Evolutionary conservation across 1,140 invertebrate species (phyloP).

Genomic region (Cheumatopsyche charites): DNA sequence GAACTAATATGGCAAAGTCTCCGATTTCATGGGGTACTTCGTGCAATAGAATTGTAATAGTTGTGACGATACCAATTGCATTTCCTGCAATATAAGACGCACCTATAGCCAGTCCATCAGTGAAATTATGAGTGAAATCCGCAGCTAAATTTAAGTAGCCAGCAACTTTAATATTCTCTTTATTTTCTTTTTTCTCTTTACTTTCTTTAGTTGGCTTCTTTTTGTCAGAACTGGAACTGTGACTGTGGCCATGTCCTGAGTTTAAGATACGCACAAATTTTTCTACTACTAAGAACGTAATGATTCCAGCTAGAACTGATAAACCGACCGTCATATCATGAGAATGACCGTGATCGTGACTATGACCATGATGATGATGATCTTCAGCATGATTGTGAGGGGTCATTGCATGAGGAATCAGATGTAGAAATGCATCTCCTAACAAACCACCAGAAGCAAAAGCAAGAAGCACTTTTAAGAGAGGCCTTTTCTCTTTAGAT

Average conservation of each 20-base stretch:
- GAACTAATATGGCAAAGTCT: conserved; percentile 96
- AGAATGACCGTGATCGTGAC: conserved; percentile 61
- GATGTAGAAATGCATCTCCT: conserved; percentile 95
- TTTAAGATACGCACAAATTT: conserved; percentile 91
- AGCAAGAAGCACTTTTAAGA: conserved; percentile 88
- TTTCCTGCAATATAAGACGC: conserved; percentile 93
- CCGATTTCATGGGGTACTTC: conserved; percentile 99
- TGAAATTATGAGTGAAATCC: conserved; percentile 96
- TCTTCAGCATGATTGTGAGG: conserved; percentile 62
- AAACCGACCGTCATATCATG: conserved; percentile 88
- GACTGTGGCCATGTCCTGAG: conserved; percentile 72
- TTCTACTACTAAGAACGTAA: conserved; percentile 90
- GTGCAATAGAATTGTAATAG: conserved; percentile 92
- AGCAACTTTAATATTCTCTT: conserved; percentile 83
- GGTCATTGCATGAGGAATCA: conserved; percentile 92
- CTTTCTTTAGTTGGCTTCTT: conserved; percentile 53
- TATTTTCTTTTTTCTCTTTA: conserved; percentile 56
- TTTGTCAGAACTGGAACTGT: conserved; percentile 56
- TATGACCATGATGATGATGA: conserved; percentile 63
- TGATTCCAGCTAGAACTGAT: conserved; percentile 88
- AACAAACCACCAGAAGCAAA: conserved; percentile 95
- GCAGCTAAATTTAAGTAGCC: conserved; percentile 94
- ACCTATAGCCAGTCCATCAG: conserved; percentile 95
- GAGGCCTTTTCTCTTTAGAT: conserved; percentile 78
- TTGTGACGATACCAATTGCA: conserved; percentile 84